These are phyloP conservation scores for Epinephelus awoara DNA, from an alignment of 2,797 vertebrate species.

Conservation along the genomic window DNA sequence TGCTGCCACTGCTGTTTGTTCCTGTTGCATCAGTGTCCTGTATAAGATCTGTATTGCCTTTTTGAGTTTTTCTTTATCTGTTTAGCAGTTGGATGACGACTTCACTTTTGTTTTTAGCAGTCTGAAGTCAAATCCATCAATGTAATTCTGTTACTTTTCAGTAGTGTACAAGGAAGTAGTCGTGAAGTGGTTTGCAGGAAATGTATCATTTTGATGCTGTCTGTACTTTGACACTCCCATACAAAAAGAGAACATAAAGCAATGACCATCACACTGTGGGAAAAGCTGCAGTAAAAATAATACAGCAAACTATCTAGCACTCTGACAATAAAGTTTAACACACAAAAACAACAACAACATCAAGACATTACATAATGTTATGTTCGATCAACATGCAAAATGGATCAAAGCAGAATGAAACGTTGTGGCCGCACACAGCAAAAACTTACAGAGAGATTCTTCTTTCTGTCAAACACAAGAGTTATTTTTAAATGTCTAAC, in stretches of 20 bases:
- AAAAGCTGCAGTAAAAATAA: background rate
- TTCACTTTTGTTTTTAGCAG: background rate
- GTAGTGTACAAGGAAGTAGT: background rate
- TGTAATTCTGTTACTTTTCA: background rate
- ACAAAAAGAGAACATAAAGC: background rate
- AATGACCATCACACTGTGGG: background rate
- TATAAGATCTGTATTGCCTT: no score
- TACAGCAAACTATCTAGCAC: no score
- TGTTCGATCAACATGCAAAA: background rate
- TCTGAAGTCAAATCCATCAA: background rate
- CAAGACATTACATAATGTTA: no score
- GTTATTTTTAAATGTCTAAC: no score
- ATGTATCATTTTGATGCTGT: background rate
- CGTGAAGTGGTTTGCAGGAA: background rate
- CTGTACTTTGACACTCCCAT: accelerated
- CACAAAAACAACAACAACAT: background rate
- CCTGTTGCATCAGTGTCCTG: background rate
- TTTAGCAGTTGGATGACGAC: background rate
- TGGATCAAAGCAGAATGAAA: background rate
- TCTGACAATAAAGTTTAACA: background rate
- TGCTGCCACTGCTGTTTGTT: background rate
- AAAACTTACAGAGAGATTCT: background rate
- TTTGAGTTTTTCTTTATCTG: no score
- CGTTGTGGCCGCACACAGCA: background rate
- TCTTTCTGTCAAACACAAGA: no score